Base-by-base conservation (phyloP, 2,888 invertebrate genomes). In the Laspeyria flexula region DNA sequence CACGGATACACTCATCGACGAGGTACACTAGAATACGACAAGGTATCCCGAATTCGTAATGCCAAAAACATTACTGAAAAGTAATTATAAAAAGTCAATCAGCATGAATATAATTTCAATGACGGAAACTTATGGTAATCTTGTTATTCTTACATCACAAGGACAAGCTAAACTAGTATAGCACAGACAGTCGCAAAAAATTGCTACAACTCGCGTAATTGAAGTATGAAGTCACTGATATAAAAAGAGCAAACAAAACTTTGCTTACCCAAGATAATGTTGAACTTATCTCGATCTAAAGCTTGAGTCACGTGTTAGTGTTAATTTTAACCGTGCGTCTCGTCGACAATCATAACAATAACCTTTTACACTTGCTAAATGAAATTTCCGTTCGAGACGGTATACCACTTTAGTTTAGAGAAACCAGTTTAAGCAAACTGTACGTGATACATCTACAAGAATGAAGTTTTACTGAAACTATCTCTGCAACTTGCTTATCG, bases 371-470 rank as follows among this genome's bases (percentile, higher is more conserved):
- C 64, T 66, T 65, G 68, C 65, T 79, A 78, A 82, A 63, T 72
- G 57, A 60, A 55, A 71, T 75, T 74, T 81, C 79, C 80, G 73
- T 51, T 61, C 63, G 48, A 67, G 63, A 72, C 70, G 60, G 58
- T 65, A 60, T 1, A 25, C 9, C 43, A 62, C 33, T 56, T 53
- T 40, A 55, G 55, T 37, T 41, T 13, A 11, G 39, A 49, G 44
- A 27, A 45, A 52, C 15, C 23, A 25, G 38, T 49, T 60, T 30
- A 18, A 35, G 10, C 29, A 50, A 43, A 55, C 15, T 15, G 11
- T 12, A n/a, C n/a, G n/a, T n/a, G n/a, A n/a, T n/a, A n/a, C n/a
- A n/a, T n/a, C n/a, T n/a, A n/a, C n/a, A n/a, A n/a, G n/a, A n/a
- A n/a, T n/a, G n/a, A n/a, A n/a, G n/a, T n/a, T n/a, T n/a, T n/a